Evolutionary conservation across 2,888 invertebrate genomes (phyloP), one percentile per base, ranked within the genome.

Genomic region (Leptogaster cylindrica): DNA sequence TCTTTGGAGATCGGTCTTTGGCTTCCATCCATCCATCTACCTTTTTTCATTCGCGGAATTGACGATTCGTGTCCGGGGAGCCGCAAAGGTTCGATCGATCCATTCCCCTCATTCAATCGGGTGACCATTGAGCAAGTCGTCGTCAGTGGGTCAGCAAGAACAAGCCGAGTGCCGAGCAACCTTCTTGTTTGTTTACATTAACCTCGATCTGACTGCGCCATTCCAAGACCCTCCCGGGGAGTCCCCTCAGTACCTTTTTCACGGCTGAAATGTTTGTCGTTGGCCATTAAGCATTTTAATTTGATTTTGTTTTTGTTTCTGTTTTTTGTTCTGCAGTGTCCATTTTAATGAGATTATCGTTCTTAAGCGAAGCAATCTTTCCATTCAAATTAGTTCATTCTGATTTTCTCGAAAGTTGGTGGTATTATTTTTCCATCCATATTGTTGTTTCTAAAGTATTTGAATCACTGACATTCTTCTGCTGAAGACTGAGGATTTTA

Each of bases 111-210:
- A 39, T n/a, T n/a, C n/a, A n/a, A n/a, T 31, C 10, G 10, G 10
- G 31, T 10, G 33, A 52, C 33, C 33, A 52, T 52, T 52, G 52
- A 52, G 52, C n/a, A 28, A 18, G 52, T 16, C 10, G 4, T 33
- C 52, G 52, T 5, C 52, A 52, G 18, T 52, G 52, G 52, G 52
- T 52, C 52, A 52, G 52, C 33, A n/a, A n/a, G n/a, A n/a, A n/a
- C 52, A 33, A 33, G 20, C 33, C 52, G n/a, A 14, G 8, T 33
- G 31, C 31, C 10, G 7, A 10, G 31, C 7, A 8, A 31, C 31
- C 31, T 52, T 31, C 31, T 52, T 52, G 52, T 52, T 52, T 52
- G 52, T 52, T 52, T 52, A 52, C 31, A 52, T 52, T 52, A 52
- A 31, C 12, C 52, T 52, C 14, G 52, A 52, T 28, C 18, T 52